A percentile compares a stretch with the other conserved stretches of the same genome.
These are phyloP conservation scores for Mus pahari DNA, from an alignment of 2,113 vertebrate genomes.

Conservation along the genomic window DNA sequence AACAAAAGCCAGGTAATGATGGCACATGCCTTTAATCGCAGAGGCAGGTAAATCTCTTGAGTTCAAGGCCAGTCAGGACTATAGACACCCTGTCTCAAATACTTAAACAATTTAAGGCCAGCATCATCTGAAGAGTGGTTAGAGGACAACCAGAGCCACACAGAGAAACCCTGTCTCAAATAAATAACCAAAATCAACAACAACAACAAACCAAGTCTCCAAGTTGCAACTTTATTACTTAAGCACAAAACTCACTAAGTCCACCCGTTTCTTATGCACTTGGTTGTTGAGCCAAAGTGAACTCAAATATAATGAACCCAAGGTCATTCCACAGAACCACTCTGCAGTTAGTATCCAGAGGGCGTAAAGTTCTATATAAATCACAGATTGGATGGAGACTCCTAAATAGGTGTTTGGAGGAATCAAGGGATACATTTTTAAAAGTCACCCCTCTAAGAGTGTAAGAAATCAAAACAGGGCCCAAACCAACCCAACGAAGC, in stretches of 20 bases:
- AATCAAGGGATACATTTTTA: neutral
- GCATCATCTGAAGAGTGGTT: neutral
- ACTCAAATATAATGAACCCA: neutral
- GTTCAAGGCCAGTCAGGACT: neutral
- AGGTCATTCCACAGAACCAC: neutral
- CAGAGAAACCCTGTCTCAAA: neutral
- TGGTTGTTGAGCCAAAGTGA: neutral
- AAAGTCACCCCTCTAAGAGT: neutral
- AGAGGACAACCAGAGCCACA: neutral
- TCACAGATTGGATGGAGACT: neutral
- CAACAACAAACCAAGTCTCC: neutral
- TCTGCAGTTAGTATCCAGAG: neutral
- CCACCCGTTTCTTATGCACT: neutral
- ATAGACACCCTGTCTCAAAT: neutral
- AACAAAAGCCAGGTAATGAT: neutral
- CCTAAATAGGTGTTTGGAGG: neutral
- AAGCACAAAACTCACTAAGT: slow-evolving; percentile 8
- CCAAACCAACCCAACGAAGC: slow-evolving; percentile 6
- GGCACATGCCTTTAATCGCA: neutral
- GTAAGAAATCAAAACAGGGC: neutral
- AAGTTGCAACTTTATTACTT: slow-evolving; percentile 59
- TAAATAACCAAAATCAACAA: neutral
- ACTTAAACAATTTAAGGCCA: neutral
- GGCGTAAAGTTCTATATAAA: slow-evolving; percentile 25
- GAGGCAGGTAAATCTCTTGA: neutral